Evolutionary conservation across 2,797 vertebrate genomes (phyloP), one percentile per base, ranked within the genome.

Genomic region (Platalea minor): DNA sequence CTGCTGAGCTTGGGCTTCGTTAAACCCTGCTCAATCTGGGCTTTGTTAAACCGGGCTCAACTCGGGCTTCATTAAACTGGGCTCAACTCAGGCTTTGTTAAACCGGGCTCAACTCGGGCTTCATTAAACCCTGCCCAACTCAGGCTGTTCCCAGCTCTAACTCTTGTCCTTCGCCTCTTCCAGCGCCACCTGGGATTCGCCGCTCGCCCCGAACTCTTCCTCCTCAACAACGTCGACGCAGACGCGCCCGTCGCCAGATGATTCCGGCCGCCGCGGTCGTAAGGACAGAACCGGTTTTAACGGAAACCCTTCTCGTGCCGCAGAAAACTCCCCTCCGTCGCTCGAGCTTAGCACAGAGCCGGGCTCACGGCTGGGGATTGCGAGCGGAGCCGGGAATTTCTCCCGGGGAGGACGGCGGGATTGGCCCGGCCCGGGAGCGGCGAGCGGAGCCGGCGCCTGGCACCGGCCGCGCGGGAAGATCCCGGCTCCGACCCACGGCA

Each of bases 201-300:
- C 1, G 93, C 95, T 56, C 98, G 92, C 95, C 98, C 98, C 11
- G 99, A 99, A 91, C 98, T 99, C 82, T 99, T 98, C 96, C 96
- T 99, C 60, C 97, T 99, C 85, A 98, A 97, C 73, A 97, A 97
- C n/a, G 96, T 99, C 85, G 99, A 99, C 6, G 31, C 96, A 2
- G 98, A 98, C 28, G 11, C 84, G 0, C 43, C 93, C 54, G 80
- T 89, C 16, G 76, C 98, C 43, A 97, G 98, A 97, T 99, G 98
- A 98, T 57, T 9, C 61, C 67, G 6, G 46, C 56, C 17, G 19
- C 65, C 31, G 33, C 70, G 25, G 5, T 28, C 14, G 12, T 25
- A 25, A 61, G 87, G 57, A 39, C 11, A 10, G 43, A n/a, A 8
- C 17, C 5, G 8, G 24, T 23, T 85, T 75, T 79, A 28, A 41